Percentiles rank a stretch among this genome's conserved stretches.
Evolutionary conservation across 1,140 invertebrate genomes (phyloP).

Genomic region (Pantala flavescens): DNA sequence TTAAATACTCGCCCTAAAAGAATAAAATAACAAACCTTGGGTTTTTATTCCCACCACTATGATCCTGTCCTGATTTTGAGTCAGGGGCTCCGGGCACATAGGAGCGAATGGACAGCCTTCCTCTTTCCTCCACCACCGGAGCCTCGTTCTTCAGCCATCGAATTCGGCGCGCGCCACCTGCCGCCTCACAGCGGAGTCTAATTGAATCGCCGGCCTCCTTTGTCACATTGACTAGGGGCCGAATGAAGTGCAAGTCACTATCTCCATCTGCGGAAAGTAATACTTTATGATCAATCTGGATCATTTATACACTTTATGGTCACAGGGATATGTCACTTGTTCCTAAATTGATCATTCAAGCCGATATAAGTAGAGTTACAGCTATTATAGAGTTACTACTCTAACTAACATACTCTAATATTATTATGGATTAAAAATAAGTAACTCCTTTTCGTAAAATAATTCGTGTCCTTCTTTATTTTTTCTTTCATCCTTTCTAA

Average conservation of each 20-base stretch:
- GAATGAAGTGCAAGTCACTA: constrained; percentile 28
- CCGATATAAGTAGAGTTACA: no score
- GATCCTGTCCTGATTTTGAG: constrained; percentile 32
- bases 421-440: no score
- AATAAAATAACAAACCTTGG: not conserved
- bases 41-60: constrained; percentile 10
- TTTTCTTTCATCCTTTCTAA: no score
- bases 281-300: no score
- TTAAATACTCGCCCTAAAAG: no score
- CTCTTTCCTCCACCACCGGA: constrained; percentile 40
- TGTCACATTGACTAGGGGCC: constrained; percentile 47
- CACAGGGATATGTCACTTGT: no score
- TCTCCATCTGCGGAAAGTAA: not conserved
- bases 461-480: no score
- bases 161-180: constrained; percentile 48
- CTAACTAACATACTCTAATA: no score
- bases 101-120: constrained; percentile 31
- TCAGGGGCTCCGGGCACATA: constrained; percentile 21
- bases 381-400: no score
- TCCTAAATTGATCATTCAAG: no score
- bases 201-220: constrained; percentile 48
- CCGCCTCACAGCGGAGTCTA: constrained; percentile 54
- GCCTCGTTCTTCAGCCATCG: constrained; percentile 59
- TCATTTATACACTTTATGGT: no score
- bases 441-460: no score